Evolutionary conservation across 2,113 vertebrate genomes (phyloP), one percentile per base, ranked within the genome.

Genomic region (Epinephelus fuscoguttatus): DNA sequence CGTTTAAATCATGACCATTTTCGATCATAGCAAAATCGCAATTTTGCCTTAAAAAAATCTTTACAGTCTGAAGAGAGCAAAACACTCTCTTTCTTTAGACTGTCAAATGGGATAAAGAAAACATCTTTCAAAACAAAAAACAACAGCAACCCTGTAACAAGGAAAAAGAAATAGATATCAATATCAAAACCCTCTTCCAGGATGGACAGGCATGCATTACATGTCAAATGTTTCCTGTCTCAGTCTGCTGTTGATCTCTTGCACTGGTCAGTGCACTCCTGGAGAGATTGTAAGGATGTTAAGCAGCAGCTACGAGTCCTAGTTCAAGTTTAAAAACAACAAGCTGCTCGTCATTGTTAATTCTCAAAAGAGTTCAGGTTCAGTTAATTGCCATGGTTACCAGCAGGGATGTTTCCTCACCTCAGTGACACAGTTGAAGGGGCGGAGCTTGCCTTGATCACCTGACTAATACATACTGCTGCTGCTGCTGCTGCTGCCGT

Each of bases 381-480:
- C 1, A 19, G n/a, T 7, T 50, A 14, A 12, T 17, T 42, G 11
- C n/a, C 17, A 3, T 25, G 42, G 71, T 75, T 66, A 50, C 53
- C 6, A 2, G 2, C 21, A 15, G 42, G 3, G 42, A 17, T 11
- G 1, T 19, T 21, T 12, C 59, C 12, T 59, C 42, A 1, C 50
- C 60, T 53, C 10, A 52, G 21, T 60, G 45, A 19, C 25, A 18
- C 0, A 37, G 45, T 59, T 5, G 8, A 83, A 50, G 75, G 85
- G 89, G 80, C 45, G 74, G 89, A 75, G 87, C 88, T 91, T 93
- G 89, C 78, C 81, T 89, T 42, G 81, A 66, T 74, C 81, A 87
- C 85, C 83, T 70, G 75, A 91, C 89, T 87, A 90, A 90, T 80
- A 42, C 67, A 18, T 21, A 52, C 42, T 37, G 60, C 68, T 75